phyloP scores from a whole-genome alignment of 1,140 invertebrate genomes.

The Polypedilum vanderplanki region DNA sequence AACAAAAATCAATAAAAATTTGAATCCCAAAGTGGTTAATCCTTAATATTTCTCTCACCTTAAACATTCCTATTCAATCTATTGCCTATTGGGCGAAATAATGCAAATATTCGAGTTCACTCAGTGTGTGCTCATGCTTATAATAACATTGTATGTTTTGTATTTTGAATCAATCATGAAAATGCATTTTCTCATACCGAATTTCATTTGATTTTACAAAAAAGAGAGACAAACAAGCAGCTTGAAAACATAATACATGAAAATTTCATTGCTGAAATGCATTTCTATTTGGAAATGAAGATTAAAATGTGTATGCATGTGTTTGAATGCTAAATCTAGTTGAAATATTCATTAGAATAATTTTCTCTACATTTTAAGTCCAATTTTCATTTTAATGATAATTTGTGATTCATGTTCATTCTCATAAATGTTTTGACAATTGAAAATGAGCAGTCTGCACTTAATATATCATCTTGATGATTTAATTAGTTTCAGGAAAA shows the following conservation, averaged over 20 bases:
- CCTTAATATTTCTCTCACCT: neutral
- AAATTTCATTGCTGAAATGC: neutral
- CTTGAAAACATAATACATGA: neutral
- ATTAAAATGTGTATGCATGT: neutral
- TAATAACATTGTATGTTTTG: neutral
- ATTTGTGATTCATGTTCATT: neutral
- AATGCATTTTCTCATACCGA: neutral
- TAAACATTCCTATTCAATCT: neutral
- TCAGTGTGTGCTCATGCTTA: neutral
- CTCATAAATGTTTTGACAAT: neutral
- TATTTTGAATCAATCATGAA: conserved; percentile 8
- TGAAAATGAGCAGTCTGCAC: conserved; percentile 8
- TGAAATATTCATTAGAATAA: conserved; percentile 8
- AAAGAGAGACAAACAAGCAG: neutral
- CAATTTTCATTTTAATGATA: conserved; percentile 19
- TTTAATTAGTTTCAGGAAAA: neutral
- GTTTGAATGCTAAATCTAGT: neutral
- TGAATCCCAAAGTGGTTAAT: too few species aligned
- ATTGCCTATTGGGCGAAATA: neutral
- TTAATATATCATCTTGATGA: neutral
- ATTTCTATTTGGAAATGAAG: neutral
- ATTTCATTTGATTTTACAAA: neutral
- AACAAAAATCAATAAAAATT: too few species aligned
- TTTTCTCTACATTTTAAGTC: too few species aligned
- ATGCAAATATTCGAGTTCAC: neutral